These are phyloP conservation scores for Drosophila fulvimacula DNA, from an alignment of 2,888 invertebrate species.

Conservation along the genomic window DNA sequence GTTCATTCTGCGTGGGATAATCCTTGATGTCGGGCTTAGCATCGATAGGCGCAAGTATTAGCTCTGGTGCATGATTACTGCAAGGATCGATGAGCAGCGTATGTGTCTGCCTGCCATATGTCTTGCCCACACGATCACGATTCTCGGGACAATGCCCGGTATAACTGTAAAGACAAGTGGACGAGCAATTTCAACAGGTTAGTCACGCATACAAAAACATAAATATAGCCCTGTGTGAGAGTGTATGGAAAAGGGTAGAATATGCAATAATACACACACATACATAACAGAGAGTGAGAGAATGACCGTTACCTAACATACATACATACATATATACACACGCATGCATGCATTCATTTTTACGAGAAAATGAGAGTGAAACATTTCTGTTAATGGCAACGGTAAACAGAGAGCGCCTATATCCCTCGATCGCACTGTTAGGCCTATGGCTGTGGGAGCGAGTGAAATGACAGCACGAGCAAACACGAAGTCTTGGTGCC, in stretches of 20 bases:
- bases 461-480: neutral
- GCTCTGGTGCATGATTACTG: slow-evolving; percentile 89
- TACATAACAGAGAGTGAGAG: neutral
- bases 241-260: too few relatives aligned
- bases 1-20: slow-evolving; percentile 88
- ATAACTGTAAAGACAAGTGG: slow-evolving; percentile 86
- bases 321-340: too few relatives aligned
- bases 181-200: neutral
- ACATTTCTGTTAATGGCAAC: neutral
- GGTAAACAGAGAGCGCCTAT: neutral
- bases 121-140: slow-evolving; percentile 90
- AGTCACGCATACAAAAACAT: neutral
- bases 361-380: neutral
- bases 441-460: neutral
- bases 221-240: neutral
- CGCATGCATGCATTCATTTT: neutral
- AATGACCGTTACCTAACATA: neutral
- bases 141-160: slow-evolving; percentile 92
- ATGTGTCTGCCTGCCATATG: slow-evolving; percentile 90
- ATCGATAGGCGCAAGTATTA: slow-evolving; percentile 79
- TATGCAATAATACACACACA: neutral
- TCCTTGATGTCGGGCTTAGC: slow-evolving; percentile 84
- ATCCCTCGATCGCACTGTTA: neutral
- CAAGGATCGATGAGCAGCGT: slow-evolving; percentile 91
- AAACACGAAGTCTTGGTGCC: neutral